Evolutionary conservation across 2,888 invertebrate species (phyloP).

Genomic region (Cryptus viduatorius): DNA sequence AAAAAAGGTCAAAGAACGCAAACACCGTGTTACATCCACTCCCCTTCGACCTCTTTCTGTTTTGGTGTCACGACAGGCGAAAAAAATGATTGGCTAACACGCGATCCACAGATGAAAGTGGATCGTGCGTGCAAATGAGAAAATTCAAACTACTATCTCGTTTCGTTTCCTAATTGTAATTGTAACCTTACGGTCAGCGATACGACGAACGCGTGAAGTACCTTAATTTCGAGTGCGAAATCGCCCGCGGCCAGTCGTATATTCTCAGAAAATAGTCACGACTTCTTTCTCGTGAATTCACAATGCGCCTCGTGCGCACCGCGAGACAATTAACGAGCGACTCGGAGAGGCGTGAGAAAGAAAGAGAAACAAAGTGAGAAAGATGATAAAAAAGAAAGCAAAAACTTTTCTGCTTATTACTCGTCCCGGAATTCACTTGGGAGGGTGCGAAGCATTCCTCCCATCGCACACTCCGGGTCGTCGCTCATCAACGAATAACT

Average conservation of each 20-base stretch:
- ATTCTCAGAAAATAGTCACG: not conserved
- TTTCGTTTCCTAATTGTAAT: not conserved
- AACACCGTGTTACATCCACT: too few relatives aligned
- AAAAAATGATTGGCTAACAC: slow-evolving; percentile 30
- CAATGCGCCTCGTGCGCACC: slow-evolving; percentile 23
- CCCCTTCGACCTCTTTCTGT: not conserved
- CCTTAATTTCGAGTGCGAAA: slow-evolving; percentile 12
- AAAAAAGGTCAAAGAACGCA: too few relatives aligned
- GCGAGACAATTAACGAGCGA: not conserved
- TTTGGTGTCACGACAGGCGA: slow-evolving; percentile 3
- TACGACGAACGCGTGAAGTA: slow-evolving; percentile 29
- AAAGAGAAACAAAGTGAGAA: not conserved
- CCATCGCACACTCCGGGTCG: not conserved
- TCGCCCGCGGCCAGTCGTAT: not conserved
- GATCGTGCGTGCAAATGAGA: slow-evolving; percentile 33
- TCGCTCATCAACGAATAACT: slow-evolving; percentile 40
- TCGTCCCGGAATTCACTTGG: slow-evolving; percentile 37
- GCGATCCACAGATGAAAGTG: slow-evolving; percentile 22
- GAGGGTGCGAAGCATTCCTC: slow-evolving; percentile 24
- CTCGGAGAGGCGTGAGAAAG: not conserved
- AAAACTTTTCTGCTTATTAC: slow-evolving; percentile 60
- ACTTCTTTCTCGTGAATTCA: slow-evolving; percentile 26
- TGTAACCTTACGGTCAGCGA: not conserved
- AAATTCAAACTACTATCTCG: slow-evolving; percentile 22
- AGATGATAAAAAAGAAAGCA: not conserved